Evolutionary conservation across 2,888 invertebrate species (phyloP), one percentile per base, ranked within the genome.

Genomic region (Tupiocoris notatus): DNA sequence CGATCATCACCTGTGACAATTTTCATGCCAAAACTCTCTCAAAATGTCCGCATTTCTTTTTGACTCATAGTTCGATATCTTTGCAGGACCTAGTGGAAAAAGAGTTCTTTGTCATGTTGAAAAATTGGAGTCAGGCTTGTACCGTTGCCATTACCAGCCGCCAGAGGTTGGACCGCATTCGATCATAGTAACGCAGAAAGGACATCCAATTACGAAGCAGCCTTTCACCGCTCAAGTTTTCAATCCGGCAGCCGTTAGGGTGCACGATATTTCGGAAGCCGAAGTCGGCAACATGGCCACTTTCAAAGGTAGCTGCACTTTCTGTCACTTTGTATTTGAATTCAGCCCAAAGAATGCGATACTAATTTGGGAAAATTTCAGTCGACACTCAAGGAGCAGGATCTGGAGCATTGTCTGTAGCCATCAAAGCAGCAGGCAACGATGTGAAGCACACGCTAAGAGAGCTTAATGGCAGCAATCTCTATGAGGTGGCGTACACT

Each of bases 401-500:
- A 0, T 90, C 92, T 74, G 95, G 96, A 1, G 91, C 91, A 18
- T 85, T 96, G 6, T 90, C 92, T 0, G 93, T 94, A 0, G 86
- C 89, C 62, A 93, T 96, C 21, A 89, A 91, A 78, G 92, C 94
- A 80, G 94, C 92, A 23, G 92, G 93, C 1, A 88, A 89, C 25
- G 90, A 91, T 79, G 93, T 95, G 2, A 92, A 94, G 22, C 93
- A 94, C 83, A 89, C 92, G 78, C 89, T 96, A 79, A 87, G 93
- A 20, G 89, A 92, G 75, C 88, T 88, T 77, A 88, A 89, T 63
- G 86, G 88, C 59, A 90, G 90, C 80, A 90, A 92, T 24, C 86
- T 92, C 73, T 92, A 92, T 85, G 93, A 93, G 84, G 90, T 94
- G 24, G 90, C 92, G 77, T 96, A 95, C 85, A 94, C 94, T 83